Evolutionary conservation across 2,797 vertebrate species (phyloP), one percentile per base, ranked within the genome.

Genomic region (Sylvilagus floridanus): DNA sequence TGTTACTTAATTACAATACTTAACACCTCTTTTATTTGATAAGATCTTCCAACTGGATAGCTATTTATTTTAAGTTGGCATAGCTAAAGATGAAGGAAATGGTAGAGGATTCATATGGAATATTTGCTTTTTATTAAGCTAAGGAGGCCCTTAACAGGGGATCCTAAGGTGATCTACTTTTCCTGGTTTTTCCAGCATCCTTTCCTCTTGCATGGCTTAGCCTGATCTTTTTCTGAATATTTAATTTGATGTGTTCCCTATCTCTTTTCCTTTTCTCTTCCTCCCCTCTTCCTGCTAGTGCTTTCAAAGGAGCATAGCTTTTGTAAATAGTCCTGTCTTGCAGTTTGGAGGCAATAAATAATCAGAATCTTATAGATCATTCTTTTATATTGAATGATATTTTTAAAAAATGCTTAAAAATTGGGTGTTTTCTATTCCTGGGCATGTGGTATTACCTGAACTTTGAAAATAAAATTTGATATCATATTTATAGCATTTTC

Each of bases 181-280:
- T 93, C 69, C 76, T 97, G 86, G 92, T 96, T 95, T 97, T 96
- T 95, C 93, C 84, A 93, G 88, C 37, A 9, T 92, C 90, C 42
- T 98, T 95, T 93, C 32, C 95, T 98, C 96, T 97, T 62, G 96
- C 95, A 96, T 90, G 97, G 50, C 92, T 97, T 97, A 95, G 92
- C 92, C 93, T 14, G 26, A 77, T 97, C 97, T 97, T 97, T 96
- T 96, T 94, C 82, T 82, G 69, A 96, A 47, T 93, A 94, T 97
- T 97, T 97, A 95, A 96, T 96, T 97, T 97, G 78, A 85, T 93
- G 96, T 96, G 97, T 97, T 95, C 24, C 93, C 96, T 93, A 35
- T 94, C 79, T 93, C 72, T 91, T 75, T 90, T 35, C 81, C 84
- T 96, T 76, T 96, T 95, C 86, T 96, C 96, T 96, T 97, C 73